Evolutionary conservation across 2,797 vertebrate species (phyloP), one percentile per base, ranked within the genome.

Genomic region (Urosaurus nigricauda): DNA sequence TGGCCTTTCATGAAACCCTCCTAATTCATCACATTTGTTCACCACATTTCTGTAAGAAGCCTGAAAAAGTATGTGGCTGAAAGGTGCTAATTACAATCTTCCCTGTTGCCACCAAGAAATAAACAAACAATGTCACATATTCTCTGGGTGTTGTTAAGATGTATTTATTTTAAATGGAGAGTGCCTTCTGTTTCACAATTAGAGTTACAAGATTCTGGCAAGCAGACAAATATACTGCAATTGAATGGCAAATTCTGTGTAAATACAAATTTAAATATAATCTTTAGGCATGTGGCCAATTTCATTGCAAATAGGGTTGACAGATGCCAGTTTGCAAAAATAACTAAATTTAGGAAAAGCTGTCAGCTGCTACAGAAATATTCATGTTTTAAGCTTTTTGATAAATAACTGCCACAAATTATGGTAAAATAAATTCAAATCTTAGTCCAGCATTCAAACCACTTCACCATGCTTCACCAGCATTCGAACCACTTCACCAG

Each of bases 261-360:
- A 88, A 70, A 84, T 58, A 84, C 58, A 68, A 80, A 77, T 68
- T 2, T 35, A 79, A 87, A 93, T 81, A 32, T 86, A 93, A 91
- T 79, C 21, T 82, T 81, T 51, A 1, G 91, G 91, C 91, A 90
- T 0, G 0, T 0, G 0, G 88, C 89, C 91, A 93, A 51, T 12
- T 40, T 86, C 79, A 92, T 75, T 58, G 92, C 93, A 92, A 85
- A 86, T 43, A 84, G 93, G 37, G 81, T 89, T 89, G 77, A 21
- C 56, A 90, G 89, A 90, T 89, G 90, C 90, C 89, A 95, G n/a
- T 84, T 88, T 87, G 79, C 91, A 90, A 93, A 68, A 90, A 90
- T 83, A 84, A 85, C 87, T 85, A 35, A 29, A 89, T 47, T 80
- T 89, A 0, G 13, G 88, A 94, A 95, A 94, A 92, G 85, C 91